A percentile compares a stretch with the other conserved stretches of the same genome.
Evolutionary conservation across 2,113 vertebrate species (phyloP).

Genomic region (Bungarus multicinctus): DNA sequence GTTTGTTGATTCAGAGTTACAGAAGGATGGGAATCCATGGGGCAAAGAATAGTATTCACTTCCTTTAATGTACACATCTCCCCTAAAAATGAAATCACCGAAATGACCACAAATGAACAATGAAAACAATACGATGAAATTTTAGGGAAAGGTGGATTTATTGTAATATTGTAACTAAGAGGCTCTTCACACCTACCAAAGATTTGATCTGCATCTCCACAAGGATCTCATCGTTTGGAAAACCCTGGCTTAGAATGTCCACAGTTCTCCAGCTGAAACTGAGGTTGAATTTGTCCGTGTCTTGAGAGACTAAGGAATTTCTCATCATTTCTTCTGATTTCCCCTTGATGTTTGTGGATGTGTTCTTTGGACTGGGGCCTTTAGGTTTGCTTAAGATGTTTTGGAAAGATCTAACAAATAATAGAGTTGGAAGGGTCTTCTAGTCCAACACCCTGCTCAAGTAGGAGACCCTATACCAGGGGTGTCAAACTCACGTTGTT

Average conservation of each 20-base stretch:
- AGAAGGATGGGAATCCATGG: slow-evolving; percentile 4
- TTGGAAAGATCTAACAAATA: too few species aligned
- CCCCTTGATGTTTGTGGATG: neutral
- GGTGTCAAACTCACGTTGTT: too few species aligned
- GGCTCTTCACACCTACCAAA: too few species aligned
- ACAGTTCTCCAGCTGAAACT: neutral
- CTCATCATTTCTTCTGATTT: neutral
- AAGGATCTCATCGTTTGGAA: neutral
- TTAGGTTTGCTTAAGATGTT: too few species aligned
- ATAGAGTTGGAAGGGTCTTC: too few species aligned
- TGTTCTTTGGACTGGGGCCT: too few species aligned
- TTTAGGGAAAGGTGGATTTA: neutral
- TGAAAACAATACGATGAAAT: neutral
- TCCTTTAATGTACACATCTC: neutral
- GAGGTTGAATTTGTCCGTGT: neutral
- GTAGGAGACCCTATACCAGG: too few species aligned
- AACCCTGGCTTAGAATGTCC: neutral
- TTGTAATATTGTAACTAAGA: neutral
- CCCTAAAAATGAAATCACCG: neutral
- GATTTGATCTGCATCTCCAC: too few species aligned
- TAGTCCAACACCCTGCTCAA: too few species aligned
- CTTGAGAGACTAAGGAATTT: neutral
- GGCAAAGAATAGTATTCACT: slow-evolving; percentile 4
- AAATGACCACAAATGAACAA: neutral
- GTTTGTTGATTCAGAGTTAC: neutral